phyloP scores from a whole-genome alignment of 2,797 vertebrate species.

The Menidia menidia region DNA sequence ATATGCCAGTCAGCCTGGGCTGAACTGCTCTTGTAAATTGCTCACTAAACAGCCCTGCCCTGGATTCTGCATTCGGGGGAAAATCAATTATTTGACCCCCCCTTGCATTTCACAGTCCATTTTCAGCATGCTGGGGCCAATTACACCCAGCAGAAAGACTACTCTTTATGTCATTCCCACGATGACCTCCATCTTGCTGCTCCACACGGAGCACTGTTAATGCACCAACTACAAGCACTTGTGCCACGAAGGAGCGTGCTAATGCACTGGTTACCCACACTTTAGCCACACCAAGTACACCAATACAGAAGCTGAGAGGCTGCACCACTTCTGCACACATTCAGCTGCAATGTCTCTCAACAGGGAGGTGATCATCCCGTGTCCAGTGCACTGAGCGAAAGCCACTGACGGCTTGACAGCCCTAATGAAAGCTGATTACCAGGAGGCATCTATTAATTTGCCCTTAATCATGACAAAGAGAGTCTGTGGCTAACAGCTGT shows the following conservation, averaged over 20 bases:
- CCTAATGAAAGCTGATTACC: conserved; percentile 87
- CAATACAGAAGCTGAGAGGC: conserved; percentile 67
- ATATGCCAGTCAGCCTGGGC: conserved; percentile 75
- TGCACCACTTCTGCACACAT: conserved; percentile 43
- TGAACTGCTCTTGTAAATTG: conserved; percentile 82
- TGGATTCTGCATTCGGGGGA: conserved; percentile 80
- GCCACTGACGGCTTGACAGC: conserved; percentile 78
- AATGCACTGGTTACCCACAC: conserved; percentile 80
- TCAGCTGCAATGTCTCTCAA: conserved; percentile 61
- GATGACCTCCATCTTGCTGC: conserved; percentile 79
- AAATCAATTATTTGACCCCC: conserved; percentile 87
- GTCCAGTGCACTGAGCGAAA: conserved; percentile 71
- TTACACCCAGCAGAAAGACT: conserved; percentile 83
- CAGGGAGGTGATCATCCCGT: conserved; percentile 71
- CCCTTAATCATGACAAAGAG: conserved; percentile 85
- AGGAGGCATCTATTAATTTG: conserved; percentile 85
- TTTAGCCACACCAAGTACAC: conserved; percentile 74
- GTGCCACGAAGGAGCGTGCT: conserved; percentile 78
- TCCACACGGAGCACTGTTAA: conserved; percentile 77
- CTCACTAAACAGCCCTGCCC: conserved; percentile 82
- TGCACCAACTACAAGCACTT: conserved; percentile 78
- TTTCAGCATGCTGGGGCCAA: conserved; percentile 85
- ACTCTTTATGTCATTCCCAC: conserved; percentile 81
- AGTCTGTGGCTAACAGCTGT: conserved; percentile 86
- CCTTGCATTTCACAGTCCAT: conserved; percentile 86